A percentile compares a stretch with the other conserved stretches of the same genome.
phyloP scores from a whole-genome alignment of 2,113 vertebrate species.

The Elephas maximus region DNA sequence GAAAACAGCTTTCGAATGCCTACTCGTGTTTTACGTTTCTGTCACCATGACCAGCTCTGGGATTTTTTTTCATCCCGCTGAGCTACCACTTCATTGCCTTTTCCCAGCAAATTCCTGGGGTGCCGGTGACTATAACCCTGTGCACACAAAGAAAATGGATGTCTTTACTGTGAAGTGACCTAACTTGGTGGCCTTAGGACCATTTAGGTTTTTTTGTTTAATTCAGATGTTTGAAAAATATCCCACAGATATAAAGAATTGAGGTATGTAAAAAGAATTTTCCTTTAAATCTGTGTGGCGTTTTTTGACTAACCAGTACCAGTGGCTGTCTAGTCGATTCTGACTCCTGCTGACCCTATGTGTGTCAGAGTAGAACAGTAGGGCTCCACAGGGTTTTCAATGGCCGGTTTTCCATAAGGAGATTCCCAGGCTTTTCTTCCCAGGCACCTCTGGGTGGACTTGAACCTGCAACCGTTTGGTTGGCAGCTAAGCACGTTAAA shows the following conservation, averaged over 20 bases:
- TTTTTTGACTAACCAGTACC: too few relatives aligned
- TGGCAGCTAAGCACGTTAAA: background rate
- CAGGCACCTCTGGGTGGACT: background rate
- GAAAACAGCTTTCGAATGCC: constrained; percentile 70
- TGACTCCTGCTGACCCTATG: background rate
- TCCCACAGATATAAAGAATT: background rate
- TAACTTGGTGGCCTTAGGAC: constrained; percentile 9
- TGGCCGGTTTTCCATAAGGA: background rate
- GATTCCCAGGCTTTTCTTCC: background rate
- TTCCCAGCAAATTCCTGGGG: background rate
- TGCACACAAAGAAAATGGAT: background rate
- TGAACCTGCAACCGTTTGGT: background rate
- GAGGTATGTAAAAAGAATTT: background rate
- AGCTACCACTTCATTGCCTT: constrained; percentile 26
- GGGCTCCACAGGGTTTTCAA: background rate
- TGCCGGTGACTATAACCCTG: background rate
- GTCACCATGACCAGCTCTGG: constrained; percentile 42
- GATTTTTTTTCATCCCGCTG: background rate
- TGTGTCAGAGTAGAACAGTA: background rate
- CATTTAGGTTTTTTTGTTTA: constrained; percentile 3
- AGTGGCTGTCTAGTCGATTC: background rate
- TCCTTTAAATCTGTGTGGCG: background rate
- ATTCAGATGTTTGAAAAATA: constrained; percentile 44
- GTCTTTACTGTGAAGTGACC: background rate
- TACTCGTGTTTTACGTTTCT: constrained; percentile 31